Conservation (phyloP, 2,797 vertebrate genomes). For the Trematomus bernacchii region DNA sequence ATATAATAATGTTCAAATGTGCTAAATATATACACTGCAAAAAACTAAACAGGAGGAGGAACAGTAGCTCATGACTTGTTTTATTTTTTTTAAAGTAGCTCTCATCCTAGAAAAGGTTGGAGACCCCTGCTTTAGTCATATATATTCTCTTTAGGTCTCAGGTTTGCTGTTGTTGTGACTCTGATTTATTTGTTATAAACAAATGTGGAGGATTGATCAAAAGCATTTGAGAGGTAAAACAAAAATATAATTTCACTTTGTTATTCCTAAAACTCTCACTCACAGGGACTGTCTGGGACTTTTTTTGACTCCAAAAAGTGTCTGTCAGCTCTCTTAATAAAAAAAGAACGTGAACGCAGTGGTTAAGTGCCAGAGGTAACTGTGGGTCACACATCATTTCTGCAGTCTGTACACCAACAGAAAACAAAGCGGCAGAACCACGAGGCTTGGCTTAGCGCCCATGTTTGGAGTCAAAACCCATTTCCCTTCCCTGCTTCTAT, state of each 20-base stretch:
- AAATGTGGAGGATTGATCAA: background rate
- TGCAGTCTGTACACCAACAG: constrained; percentile 37
- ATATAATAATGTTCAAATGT: too few relatives aligned
- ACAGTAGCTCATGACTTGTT: too few relatives aligned
- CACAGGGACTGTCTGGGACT: background rate
- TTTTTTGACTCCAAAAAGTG: background rate
- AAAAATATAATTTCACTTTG: background rate
- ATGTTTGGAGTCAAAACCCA: constrained; percentile 65
- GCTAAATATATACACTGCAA: too few relatives aligned
- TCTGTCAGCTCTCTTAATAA: background rate
- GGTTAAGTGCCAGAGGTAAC: constrained; percentile 38
- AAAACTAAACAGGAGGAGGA: too few relatives aligned
- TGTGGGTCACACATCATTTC: constrained; percentile 32
- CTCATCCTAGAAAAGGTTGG: too few relatives aligned
- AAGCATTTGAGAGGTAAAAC: background rate
- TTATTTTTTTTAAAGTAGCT: too few relatives aligned
- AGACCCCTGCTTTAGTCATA: constrained; percentile 15
- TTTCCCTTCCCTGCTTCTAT: constrained; percentile 52
- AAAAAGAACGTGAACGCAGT: background rate
- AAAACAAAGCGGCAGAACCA: constrained; percentile 65
- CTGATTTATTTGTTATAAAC: constrained; percentile 4
- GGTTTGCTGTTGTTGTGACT: constrained; percentile 6
- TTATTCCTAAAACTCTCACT: background rate
- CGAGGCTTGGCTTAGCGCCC: constrained; percentile 55
- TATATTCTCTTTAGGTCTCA: background rate